Percentiles rank a stretch among this genome's conserved stretches.
Evolutionary conservation across 2,888 invertebrate species (phyloP).

Genomic region (Eupithecia tripunctaria): DNA sequence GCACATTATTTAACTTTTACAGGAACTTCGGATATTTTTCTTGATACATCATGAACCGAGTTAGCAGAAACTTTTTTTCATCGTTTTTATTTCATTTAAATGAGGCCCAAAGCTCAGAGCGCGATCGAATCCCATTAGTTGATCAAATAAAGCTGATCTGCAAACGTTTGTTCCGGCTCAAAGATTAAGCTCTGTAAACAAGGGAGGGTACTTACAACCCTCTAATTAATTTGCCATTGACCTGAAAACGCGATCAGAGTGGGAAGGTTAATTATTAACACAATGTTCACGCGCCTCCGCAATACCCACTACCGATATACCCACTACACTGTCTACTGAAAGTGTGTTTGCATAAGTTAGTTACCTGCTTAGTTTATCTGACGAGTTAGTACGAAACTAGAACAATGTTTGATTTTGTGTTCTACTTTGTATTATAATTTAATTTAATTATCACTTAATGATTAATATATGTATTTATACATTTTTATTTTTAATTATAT

Average conservation of each 20-base stretch:
- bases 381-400: background rate
- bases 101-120: background rate
- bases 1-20: background rate
- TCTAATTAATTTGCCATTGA: conserved; percentile 15
- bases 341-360: background rate
- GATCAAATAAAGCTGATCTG: conserved; percentile 6
- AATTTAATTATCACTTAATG: too few species aligned
- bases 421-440: too few species aligned
- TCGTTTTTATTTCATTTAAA: background rate
- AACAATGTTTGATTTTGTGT: too few species aligned
- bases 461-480: too few species aligned
- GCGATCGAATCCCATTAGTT: background rate
- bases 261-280: conserved; percentile 1
- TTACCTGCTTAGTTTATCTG: background rate
- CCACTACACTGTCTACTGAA: background rate
- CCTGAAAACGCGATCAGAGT: conserved; percentile 4
- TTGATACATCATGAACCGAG: background rate
- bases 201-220: background rate
- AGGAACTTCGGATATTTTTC: background rate
- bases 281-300: background rate
- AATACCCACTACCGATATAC: background rate
- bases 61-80: background rate
- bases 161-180: conserved; percentile 11
- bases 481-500: too few species aligned
- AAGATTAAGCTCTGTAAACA: conserved; percentile 2